A percentile compares a stretch with the other conserved stretches of the same genome.
phyloP scores from a whole-genome alignment of 2,888 invertebrate genomes.

The Eucera pruinosa region DNA sequence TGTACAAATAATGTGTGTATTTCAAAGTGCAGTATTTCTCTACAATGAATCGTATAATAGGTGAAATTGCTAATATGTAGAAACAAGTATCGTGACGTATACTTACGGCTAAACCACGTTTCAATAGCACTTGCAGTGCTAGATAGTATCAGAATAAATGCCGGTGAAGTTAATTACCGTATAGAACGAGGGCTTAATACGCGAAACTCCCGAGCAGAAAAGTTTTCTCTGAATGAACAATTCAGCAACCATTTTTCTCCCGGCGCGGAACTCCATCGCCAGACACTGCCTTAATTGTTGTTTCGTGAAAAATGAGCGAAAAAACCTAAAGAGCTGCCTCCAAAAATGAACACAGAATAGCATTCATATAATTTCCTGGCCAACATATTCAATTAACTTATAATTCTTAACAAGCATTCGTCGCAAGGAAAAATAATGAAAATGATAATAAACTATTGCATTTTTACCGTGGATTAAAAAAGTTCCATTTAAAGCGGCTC shows the following conservation, averaged over 20 bases:
- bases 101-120: background rate
- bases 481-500: too few species aligned
- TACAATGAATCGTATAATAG: too few species aligned
- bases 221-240: conserved; percentile 32
- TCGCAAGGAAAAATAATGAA: too few species aligned
- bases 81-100: background rate
- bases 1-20: too few species aligned
- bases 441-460: too few species aligned
- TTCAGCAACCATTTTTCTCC: conserved; percentile 39
- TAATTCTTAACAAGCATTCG: too few species aligned
- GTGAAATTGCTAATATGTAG: background rate
- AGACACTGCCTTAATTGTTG: conserved; percentile 12
- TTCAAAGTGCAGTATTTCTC: too few species aligned
- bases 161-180: conserved; percentile 33
- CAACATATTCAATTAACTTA: too few species aligned
- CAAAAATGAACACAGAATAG: too few species aligned
- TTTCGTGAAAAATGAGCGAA: background rate
- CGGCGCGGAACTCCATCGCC: conserved; percentile 4
- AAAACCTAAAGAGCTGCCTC: background rate
- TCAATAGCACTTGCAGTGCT: background rate
- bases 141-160: conserved; percentile 28
- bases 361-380: too few species aligned
- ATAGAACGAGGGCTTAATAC: conserved; percentile 24
- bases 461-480: background rate
- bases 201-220: conserved; percentile 25